Percentiles rank a stretch among this genome's conserved stretches.
These are phyloP conservation scores for Grantiella picta DNA, from an alignment of 2,113 vertebrate genomes.

Conservation along the genomic window DNA sequence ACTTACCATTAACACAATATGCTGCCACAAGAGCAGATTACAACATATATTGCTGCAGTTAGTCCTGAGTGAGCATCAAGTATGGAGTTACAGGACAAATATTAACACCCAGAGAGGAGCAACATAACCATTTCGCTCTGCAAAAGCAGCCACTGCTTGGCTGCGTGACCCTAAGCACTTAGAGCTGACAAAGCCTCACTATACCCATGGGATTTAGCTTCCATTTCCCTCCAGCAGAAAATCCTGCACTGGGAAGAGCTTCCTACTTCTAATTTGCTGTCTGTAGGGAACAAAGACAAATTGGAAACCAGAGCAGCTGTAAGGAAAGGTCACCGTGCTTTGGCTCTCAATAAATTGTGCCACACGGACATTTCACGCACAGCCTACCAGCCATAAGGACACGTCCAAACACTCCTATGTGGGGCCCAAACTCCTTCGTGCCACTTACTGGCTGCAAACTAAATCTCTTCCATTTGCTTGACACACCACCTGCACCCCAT, in stretches of 20 bases:
- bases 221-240: conserved; percentile 28
- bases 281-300: conserved; percentile 22
- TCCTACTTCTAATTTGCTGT: not conserved
- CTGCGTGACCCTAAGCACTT: not conserved
- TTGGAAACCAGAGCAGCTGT: not conserved
- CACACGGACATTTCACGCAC: not conserved
- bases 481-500: conserved; percentile 58
- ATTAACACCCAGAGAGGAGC: not conserved
- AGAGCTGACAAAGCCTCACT: not conserved
- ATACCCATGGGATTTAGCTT: not conserved
- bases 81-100: not conserved
- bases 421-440: conserved; percentile 16
- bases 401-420: not conserved
- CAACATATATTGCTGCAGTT: not conserved
- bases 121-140: not conserved
- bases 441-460: conserved; percentile 35
- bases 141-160: not conserved
- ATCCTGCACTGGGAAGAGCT: not conserved
- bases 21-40: not conserved
- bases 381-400: not conserved
- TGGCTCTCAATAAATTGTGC: not conserved
- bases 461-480: conserved; percentile 18
- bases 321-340: not conserved
- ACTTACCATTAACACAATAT: not conserved
- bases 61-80: not conserved